Conservation (phyloP, 1,140 invertebrate species). For the Zaprionus kolodkinae region DNA sequence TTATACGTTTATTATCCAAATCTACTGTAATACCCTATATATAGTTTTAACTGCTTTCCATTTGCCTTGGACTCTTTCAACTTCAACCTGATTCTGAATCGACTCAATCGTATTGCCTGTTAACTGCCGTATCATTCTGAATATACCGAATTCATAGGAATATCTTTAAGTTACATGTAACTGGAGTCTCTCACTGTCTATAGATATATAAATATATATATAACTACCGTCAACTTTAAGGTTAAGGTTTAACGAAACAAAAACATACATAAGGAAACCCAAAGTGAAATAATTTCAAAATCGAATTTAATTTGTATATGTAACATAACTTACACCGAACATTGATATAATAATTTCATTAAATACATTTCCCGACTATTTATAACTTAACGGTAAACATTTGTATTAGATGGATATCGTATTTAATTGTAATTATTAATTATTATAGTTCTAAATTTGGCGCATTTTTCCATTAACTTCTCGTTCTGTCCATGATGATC, state of each 20-base stretch:
- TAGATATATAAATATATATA: neutral
- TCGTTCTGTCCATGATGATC: conserved; percentile 46
- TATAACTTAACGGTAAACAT: conserved; percentile 50
- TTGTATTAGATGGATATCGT: conserved; percentile 47
- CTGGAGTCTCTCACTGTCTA: neutral
- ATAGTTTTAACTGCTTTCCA: conserved; percentile 23
- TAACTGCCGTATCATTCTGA: conserved; percentile 59
- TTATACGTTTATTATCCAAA: conserved; percentile 12
- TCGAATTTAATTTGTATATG: conserved; percentile 64
- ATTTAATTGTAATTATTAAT: conserved; percentile 33
- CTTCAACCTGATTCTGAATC: conserved; percentile 61
- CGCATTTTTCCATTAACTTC: conserved; percentile 68
- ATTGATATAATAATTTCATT: conserved; percentile 55
- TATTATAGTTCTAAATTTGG: conserved; percentile 69
- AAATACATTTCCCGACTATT: conserved; percentile 44
- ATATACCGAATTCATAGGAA: conserved; percentile 39
- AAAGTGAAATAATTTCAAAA: conserved; percentile 65
- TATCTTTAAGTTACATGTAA: neutral
- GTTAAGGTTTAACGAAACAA: neutral
- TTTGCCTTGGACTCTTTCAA: conserved; percentile 23
- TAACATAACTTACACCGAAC: conserved; percentile 59
- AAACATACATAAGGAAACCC: conserved; percentile 32
- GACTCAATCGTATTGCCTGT: conserved; percentile 50
- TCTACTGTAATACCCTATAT: conserved; percentile 14
- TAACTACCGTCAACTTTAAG: neutral